Base-by-base conservation (phyloP, 92 coral and sea anemone species). In the Siderastrea siderea region DNA sequence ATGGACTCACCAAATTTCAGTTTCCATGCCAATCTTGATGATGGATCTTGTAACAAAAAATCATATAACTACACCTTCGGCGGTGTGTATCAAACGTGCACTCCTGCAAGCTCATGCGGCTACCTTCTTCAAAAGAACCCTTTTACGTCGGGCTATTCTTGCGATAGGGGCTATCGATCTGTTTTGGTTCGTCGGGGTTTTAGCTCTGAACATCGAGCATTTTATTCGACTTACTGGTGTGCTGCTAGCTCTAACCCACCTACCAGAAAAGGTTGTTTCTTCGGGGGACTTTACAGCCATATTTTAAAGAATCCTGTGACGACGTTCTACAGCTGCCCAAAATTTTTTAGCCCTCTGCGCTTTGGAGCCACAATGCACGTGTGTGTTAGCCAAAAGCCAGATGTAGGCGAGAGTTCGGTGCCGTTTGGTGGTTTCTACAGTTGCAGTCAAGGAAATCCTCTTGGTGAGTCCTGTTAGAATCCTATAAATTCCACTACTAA, bases 81-180 rank as follows among this genome's bases (percentile, higher is more conserved):
- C 50, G 99, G 99, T 17, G 96, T 94, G 47, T 96, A 90, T 83
- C 99, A 96, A 78, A 94, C 97, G n/a, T 96, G 99, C 67, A 90
- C 95, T 14, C 96, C 93, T 47, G 58, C 82, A n/a, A n/a, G 80
- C 72, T 96, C 96, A 49, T 96, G 98, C 75, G 92, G 64, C 17
- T 78, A 83, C 67, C 78, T 90, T 60, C 90, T 45, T 14, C 98
- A 96, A 75, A 96, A 94, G 72, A 96, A 92, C 86, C 96, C 99
- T 17, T 86, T 91, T 53, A 91, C 90, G 13, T 61, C 88, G 38
- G 67, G 75, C 82, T 93, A 91, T 90, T 80, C 83, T 44, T 94
- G 99, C 38, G 92, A 93, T 47, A 43, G 83, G 1, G 96, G 95
- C 2, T 96, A 96, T 85, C 84, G 89, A 16, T 92, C 97, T 58